phyloP scores from a whole-genome alignment of 1,140 invertebrate genomes.

The Orchestia grillus region DNA sequence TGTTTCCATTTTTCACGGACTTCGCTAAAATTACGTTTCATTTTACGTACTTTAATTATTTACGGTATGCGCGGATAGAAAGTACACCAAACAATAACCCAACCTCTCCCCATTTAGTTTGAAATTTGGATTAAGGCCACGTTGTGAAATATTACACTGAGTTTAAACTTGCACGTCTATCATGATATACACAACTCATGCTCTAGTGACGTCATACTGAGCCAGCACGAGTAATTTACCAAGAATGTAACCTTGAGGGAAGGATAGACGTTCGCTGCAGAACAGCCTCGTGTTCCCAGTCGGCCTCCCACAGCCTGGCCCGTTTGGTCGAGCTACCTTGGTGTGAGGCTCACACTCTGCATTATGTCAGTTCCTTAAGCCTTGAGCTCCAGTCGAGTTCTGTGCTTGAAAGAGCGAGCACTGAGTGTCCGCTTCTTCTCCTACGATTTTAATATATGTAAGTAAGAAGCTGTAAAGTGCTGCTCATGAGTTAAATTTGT shows the following conservation, averaged over 20 bases:
- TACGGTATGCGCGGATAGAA: no score
- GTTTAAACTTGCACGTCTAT: neutral
- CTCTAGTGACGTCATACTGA: neutral
- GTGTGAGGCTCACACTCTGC: neutral
- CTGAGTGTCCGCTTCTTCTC: neutral
- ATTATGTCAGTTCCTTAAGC: slow-evolving; percentile 52
- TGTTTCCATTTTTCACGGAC: no score
- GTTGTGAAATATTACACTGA: neutral
- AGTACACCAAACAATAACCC: no score
- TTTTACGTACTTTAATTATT: no score
- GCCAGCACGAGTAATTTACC: neutral
- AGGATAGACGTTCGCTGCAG: neutral
- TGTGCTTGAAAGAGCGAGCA: slow-evolving; percentile 49
- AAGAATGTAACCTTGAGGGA: neutral
- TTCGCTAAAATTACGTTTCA: no score
- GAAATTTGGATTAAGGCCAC: no score
- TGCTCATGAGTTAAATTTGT: neutral
- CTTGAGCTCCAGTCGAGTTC: slow-evolving; percentile 47
- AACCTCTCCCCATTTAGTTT: no score
- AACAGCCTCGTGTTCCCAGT: neutral
- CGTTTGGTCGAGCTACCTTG: neutral
- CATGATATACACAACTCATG: neutral
- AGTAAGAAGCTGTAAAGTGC: neutral
- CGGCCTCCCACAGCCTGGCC: slow-evolving; percentile 12
- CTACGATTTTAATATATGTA: neutral